phyloP scores from a whole-genome alignment of 2,888 invertebrate species.

The Lampropteryx suffumata region DNA sequence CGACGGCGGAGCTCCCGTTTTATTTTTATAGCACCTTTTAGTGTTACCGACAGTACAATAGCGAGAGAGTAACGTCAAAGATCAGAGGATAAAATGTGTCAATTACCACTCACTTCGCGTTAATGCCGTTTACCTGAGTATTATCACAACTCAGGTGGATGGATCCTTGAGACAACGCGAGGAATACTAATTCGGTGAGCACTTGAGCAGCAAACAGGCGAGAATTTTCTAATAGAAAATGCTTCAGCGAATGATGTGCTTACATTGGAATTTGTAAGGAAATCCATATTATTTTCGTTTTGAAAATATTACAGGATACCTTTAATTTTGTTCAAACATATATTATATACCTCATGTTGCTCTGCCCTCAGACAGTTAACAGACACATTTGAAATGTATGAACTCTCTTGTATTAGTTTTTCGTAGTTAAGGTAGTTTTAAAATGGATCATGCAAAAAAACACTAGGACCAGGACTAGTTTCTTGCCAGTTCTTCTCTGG shows the following conservation, averaged over 20 bases:
- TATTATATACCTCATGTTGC: no score
- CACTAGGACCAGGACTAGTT: no score
- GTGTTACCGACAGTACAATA: constrained; percentile 26
- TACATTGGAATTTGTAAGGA: constrained; percentile 1
- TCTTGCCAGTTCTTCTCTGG: no score
- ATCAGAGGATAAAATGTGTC: constrained; percentile 28
- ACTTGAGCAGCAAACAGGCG: constrained; percentile 7
- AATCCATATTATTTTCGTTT: neutral
- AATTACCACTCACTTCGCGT: constrained; percentile 24
- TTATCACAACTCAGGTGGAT: constrained; percentile 20
- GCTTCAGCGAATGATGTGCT: constrained; percentile 1
- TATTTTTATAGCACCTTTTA: constrained; percentile 25
- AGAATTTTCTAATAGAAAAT: constrained; percentile 14
- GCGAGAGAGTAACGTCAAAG: constrained; percentile 20
- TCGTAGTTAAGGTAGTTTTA: no score
- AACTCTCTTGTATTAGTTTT: no score
- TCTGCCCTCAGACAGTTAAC: no score
- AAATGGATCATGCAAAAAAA: no score
- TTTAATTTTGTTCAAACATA: no score
- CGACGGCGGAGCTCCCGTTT: constrained; percentile 8
- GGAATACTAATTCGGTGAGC: constrained; percentile 31
- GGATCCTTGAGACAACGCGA: constrained; percentile 23
- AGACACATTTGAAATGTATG: no score
- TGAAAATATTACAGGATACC: no score
- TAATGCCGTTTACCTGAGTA: constrained; percentile 21